These are phyloP conservation scores for Sminthopsis crassicaudata DNA, from an alignment of 2,113 vertebrate species.

Conservation along the genomic window DNA sequence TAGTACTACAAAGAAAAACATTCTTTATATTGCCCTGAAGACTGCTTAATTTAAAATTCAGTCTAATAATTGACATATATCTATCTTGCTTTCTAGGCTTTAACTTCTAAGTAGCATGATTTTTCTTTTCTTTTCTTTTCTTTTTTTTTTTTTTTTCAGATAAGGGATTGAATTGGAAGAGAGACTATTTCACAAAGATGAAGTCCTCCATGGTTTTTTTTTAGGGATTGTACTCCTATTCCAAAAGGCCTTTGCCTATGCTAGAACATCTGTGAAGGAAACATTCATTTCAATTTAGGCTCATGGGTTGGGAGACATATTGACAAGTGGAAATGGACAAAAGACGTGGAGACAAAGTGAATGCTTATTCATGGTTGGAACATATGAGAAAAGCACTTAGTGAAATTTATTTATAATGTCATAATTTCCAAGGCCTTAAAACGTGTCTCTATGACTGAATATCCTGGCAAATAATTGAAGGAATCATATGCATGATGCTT, in stretches of 20 bases:
- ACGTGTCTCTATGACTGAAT: background rate
- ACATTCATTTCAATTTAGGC: background rate
- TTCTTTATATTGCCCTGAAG: conserved; percentile 16
- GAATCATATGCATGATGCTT: background rate
- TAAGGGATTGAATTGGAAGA: background rate
- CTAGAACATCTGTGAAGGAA: background rate
- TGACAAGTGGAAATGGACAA: background rate
- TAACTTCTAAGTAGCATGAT: background rate
- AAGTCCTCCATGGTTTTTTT: background rate
- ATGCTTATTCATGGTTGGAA: background rate
- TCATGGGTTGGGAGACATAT: background rate
- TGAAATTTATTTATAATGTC: background rate
- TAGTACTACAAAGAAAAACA: conserved; percentile 10
- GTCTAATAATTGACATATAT: conserved; percentile 8
- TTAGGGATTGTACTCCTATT: background rate
- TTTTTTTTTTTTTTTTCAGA: background rate
- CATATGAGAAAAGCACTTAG: background rate
- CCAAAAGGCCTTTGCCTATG: background rate
- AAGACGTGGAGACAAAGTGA: background rate
- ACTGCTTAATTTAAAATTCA: background rate
- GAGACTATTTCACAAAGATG: background rate
- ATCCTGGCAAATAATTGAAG: background rate
- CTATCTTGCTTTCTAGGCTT: background rate
- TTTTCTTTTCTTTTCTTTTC: background rate
- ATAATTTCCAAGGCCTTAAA: background rate